Evolutionary conservation across 53 echinoderm and acorn worm genomes (phyloP).

Genomic region (Apostichopus leukothele): DNA sequence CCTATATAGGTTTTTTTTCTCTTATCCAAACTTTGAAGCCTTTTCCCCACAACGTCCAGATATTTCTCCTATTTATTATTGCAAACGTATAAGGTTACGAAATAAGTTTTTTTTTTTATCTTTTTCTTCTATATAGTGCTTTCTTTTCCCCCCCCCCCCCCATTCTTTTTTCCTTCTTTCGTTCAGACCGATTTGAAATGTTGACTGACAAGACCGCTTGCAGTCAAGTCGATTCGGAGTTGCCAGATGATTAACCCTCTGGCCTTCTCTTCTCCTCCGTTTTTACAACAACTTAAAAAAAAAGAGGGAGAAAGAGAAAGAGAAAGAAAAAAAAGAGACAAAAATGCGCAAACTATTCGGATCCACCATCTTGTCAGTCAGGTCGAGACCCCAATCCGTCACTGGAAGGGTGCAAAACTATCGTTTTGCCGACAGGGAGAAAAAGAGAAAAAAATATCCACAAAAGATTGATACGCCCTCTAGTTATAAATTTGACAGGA

Average conservation of each 20-base stretch:
- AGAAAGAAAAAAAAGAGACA: not conserved
- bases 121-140: not conserved
- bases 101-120: not conserved
- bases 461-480: constrained; percentile 21
- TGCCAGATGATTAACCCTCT: constrained; percentile 42
- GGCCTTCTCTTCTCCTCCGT: not conserved
- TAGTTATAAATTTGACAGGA: constrained; percentile 38
- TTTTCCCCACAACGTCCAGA: constrained; percentile 8
- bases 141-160: not conserved
- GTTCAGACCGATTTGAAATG: not conserved
- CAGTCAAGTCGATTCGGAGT: constrained; percentile 23
- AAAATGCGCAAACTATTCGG: not conserved
- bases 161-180: not conserved
- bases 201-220: constrained; percentile 34
- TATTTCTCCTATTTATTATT: constrained; percentile 24
- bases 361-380: constrained; percentile 26
- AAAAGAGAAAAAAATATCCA: not conserved
- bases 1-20: not conserved
- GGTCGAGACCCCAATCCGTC: constrained; percentile 27
- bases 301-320: not conserved
- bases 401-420: not conserved
- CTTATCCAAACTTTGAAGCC: constrained; percentile 2
- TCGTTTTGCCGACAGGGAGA: not conserved
- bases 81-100: constrained; percentile 29
- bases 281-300: not conserved